Conservation (phyloP, 2,797 vertebrate genomes). For the Gorsachius magnificus region DNA sequence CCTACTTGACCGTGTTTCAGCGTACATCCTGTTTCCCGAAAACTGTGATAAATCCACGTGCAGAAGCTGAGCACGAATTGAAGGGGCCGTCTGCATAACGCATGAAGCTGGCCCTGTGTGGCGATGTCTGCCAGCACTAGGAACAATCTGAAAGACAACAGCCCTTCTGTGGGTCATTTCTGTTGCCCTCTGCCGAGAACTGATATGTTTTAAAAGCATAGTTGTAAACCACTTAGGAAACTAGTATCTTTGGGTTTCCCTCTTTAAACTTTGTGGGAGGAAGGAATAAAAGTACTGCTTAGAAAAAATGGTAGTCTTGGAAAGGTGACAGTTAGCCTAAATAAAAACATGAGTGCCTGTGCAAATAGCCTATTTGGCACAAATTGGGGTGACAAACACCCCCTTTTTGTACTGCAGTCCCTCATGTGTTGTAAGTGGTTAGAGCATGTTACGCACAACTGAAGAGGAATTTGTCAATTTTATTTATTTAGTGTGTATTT, state of each 20-base stretch:
- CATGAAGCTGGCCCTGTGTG: background rate
- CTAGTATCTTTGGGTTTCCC: background rate
- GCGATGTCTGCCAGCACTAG: background rate
- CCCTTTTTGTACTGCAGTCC: background rate
- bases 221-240: background rate
- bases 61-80: background rate
- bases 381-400: background rate
- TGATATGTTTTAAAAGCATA: background rate
- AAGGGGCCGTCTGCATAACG: background rate
- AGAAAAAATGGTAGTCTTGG: background rate
- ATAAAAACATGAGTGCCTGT: background rate
- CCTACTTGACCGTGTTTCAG: background rate
- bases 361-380: background rate
- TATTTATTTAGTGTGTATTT: background rate
- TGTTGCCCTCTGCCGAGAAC: background rate
- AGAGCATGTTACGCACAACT: background rate
- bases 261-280: background rate
- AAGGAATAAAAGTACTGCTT: background rate
- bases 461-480: background rate
- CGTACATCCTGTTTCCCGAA: slow-evolving; percentile 52
- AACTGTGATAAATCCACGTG: background rate
- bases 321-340: background rate
- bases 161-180: background rate
- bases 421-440: background rate
- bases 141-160: background rate